Conservation (phyloP, 2,888 invertebrate species). For the Oscheius sp. region DNA sequence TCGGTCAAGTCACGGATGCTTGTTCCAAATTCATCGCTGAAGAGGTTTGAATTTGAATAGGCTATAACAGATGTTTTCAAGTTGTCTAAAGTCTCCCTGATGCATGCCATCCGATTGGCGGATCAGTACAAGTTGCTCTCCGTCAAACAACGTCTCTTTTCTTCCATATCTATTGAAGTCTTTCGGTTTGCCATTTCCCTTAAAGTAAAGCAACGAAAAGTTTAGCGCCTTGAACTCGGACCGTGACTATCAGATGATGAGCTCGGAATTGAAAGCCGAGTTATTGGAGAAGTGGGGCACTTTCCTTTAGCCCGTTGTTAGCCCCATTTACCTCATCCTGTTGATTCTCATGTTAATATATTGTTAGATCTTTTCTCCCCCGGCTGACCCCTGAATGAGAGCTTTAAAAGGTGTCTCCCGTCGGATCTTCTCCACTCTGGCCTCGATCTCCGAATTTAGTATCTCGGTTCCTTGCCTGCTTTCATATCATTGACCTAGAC, state of each 20-base stretch:
- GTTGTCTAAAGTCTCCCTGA: constrained; percentile 38
- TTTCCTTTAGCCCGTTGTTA: constrained; percentile 34
- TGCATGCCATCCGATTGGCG: constrained; percentile 47
- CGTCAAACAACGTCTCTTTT: constrained; percentile 38
- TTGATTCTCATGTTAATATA: constrained; percentile 16
- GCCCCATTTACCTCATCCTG: constrained; percentile 6
- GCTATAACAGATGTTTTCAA: constrained; percentile 3
- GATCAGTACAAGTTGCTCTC: constrained; percentile 32
- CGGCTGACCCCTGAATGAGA: neutral
- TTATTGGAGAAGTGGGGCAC: constrained; percentile 53
- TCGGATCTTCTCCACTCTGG: neutral
- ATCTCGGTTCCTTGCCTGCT: constrained; percentile 29
- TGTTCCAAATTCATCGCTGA: constrained; percentile 31
- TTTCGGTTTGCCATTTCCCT: constrained; percentile 34
- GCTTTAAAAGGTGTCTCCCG: neutral
- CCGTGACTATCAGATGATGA: constrained; percentile 40
- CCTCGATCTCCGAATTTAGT: constrained; percentile 14
- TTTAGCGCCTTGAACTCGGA: constrained; percentile 39
- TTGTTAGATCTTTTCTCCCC: neutral
- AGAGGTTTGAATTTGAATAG: constrained; percentile 9
- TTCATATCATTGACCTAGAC: constrained; percentile 34
- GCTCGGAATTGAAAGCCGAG: constrained; percentile 45
- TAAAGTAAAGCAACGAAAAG: neutral
- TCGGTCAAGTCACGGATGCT: constrained; percentile 19
- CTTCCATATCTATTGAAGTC: constrained; percentile 43